Conservation (phyloP, 2,888 invertebrate species). For the Eristalinus sepulchralis region DNA sequence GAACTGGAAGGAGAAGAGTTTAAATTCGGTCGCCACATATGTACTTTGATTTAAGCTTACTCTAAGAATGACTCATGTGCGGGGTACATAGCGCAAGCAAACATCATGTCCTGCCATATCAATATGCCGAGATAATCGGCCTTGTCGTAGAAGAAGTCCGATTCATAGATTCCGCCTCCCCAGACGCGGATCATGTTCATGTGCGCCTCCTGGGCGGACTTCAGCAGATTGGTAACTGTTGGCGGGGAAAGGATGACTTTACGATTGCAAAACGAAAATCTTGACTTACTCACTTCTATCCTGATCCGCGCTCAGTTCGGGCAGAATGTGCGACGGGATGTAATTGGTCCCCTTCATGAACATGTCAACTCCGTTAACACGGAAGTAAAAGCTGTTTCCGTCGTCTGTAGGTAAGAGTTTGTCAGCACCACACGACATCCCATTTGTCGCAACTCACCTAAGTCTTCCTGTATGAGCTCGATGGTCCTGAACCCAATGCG, state of each 20-base stretch:
- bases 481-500: slow-evolving; percentile 93
- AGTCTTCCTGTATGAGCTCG: slow-evolving; percentile 88
- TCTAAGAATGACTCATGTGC: slow-evolving; percentile 86
- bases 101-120: slow-evolving; percentile 99
- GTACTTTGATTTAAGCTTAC: slow-evolving; percentile 76
- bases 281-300: slow-evolving; percentile 79
- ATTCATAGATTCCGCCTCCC: slow-evolving; percentile 99
- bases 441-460: slow-evolving; percentile 74
- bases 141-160: slow-evolving; percentile 91
- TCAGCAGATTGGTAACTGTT: slow-evolving; percentile 84
- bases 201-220: slow-evolving; percentile 87
- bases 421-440: neutral
- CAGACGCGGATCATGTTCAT: slow-evolving; percentile 98
- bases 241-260: neutral
- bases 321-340: slow-evolving; percentile 93
- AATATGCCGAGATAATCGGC: slow-evolving; percentile 95
- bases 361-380: slow-evolving; percentile 91
- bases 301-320: slow-evolving; percentile 85
- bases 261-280: neutral
- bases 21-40: neutral
- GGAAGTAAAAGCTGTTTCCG: slow-evolving; percentile 92
- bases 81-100: slow-evolving; percentile 98
- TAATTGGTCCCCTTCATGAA: slow-evolving; percentile 98
- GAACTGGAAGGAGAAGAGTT: slow-evolving; percentile 80
- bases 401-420: slow-evolving; percentile 73